These are phyloP conservation scores for Psittacara wagleri DNA, from an alignment of 2,113 vertebrate species.

Conservation along the genomic window DNA sequence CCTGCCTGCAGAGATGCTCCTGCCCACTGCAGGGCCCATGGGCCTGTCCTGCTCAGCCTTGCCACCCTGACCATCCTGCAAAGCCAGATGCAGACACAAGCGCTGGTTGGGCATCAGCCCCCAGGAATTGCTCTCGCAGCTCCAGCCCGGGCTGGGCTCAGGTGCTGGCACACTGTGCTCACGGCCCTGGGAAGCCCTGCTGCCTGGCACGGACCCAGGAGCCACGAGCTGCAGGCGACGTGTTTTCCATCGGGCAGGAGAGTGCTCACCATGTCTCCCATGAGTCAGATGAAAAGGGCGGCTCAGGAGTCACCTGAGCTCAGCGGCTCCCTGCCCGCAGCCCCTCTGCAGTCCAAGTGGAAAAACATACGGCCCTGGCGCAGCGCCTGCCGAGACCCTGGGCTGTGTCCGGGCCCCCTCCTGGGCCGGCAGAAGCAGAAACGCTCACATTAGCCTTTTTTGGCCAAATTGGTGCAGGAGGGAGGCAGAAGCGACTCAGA, in stretches of 20 bases:
- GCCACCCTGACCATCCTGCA: background rate
- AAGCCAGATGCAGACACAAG: rapidly evolving
- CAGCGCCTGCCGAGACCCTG: background rate
- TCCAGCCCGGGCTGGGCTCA: background rate
- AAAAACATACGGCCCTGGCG: background rate
- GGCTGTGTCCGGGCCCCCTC: background rate
- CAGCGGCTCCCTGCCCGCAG: background rate
- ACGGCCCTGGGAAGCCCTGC: background rate
- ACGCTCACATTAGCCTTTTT: background rate
- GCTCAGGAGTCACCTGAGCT: conserved; percentile 56
- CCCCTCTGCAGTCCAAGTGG: conserved; percentile 42
- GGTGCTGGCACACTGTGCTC: background rate
- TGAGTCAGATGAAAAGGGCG: conserved; percentile 39
- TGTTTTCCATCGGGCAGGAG: background rate
- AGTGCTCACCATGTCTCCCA: background rate
- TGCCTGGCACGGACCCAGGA: background rate
- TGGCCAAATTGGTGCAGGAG: background rate
- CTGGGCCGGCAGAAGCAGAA: background rate
- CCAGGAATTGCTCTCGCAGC: rapidly evolving
- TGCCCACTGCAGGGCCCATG: rapidly evolving
- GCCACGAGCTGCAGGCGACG: background rate
- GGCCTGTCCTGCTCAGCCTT: background rate
- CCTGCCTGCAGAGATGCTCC: background rate
- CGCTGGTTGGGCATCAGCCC: background rate
- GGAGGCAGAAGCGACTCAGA: background rate